These are phyloP conservation scores for Lepidocyrtoides sp. DNA, from an alignment of 2,888 invertebrate species.

Conservation along the genomic window DNA sequence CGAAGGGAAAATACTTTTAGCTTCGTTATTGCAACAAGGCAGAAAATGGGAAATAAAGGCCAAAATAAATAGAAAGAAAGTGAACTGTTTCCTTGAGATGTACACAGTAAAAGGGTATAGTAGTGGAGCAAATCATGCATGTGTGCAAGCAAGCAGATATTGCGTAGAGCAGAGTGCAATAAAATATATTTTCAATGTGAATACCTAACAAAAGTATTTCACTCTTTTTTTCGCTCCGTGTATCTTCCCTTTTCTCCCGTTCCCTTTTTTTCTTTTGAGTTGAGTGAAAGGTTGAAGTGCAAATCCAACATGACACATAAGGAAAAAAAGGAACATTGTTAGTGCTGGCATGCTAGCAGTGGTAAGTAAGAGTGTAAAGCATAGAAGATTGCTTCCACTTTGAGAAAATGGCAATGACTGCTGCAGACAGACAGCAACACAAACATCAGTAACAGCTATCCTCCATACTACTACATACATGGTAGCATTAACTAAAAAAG, in stretches of 20 bases:
- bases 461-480: no score
- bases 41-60: slow-evolving; percentile 1
- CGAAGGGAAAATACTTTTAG: not conserved
- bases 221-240: not conserved
- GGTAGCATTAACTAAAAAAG: not conserved
- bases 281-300: slow-evolving; percentile 67
- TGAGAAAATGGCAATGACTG: slow-evolving; percentile 40
- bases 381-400: not conserved
- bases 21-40: not conserved
- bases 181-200: not conserved
- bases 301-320: slow-evolving; percentile 64
- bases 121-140: not conserved
- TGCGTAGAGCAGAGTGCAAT: not conserved
- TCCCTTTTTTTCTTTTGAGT: slow-evolving; percentile 25
- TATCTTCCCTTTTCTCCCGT: not conserved
- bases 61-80: slow-evolving; percentile 9
- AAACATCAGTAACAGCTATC: slow-evolving; percentile 12
- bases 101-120: no score
- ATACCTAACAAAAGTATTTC: slow-evolving; percentile 4
- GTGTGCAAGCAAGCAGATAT: not conserved
- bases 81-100: not conserved
- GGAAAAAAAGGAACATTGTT: slow-evolving; percentile 36
- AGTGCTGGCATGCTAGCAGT: not conserved
- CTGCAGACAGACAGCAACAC: slow-evolving; percentile 59
- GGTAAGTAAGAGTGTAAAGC: slow-evolving; percentile 19